These are phyloP conservation scores for Limenitis camilla DNA, from an alignment of 2,888 invertebrate genomes.

Conservation along the genomic window DNA sequence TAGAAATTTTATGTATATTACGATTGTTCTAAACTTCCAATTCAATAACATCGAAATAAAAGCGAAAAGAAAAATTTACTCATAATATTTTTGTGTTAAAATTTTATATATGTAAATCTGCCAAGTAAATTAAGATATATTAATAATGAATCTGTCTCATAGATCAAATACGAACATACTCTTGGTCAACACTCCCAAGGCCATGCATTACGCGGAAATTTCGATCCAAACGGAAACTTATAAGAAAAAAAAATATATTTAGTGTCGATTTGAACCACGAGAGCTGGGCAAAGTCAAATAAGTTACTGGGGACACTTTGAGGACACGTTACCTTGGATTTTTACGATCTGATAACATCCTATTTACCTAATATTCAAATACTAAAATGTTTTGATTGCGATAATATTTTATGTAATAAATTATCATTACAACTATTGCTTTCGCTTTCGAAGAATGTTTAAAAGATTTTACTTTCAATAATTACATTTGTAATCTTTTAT, in stretches of 20 bases:
- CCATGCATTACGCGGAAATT: constrained; percentile 57
- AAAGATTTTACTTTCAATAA: background rate
- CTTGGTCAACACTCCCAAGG: constrained; percentile 53
- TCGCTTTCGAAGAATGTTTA: constrained; percentile 1
- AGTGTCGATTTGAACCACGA: constrained; percentile 23
- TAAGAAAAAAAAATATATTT: constrained; percentile 24
- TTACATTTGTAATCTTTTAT: background rate
- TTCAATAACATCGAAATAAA: no score
- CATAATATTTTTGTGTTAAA: no score
- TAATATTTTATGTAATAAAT: constrained; percentile 5
- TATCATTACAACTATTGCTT: constrained; percentile 1
- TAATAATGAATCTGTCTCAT: background rate
- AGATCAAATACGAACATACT: constrained; percentile 13
- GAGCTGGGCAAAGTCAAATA: constrained; percentile 52
- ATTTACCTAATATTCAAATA: constrained; percentile 18
- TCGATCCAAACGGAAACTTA: constrained; percentile 34
- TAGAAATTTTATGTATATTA: no score
- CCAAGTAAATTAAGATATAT: background rate
- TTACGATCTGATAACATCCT: no score
- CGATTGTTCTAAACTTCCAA: no score
- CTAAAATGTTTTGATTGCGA: background rate
- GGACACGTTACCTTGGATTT: constrained; percentile 37
- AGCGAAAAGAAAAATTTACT: no score
- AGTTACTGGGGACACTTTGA: constrained; percentile 48
- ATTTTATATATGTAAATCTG: no score